phyloP scores from a whole-genome alignment of 2,113 vertebrate species.

The Lagopus leucura region DNA sequence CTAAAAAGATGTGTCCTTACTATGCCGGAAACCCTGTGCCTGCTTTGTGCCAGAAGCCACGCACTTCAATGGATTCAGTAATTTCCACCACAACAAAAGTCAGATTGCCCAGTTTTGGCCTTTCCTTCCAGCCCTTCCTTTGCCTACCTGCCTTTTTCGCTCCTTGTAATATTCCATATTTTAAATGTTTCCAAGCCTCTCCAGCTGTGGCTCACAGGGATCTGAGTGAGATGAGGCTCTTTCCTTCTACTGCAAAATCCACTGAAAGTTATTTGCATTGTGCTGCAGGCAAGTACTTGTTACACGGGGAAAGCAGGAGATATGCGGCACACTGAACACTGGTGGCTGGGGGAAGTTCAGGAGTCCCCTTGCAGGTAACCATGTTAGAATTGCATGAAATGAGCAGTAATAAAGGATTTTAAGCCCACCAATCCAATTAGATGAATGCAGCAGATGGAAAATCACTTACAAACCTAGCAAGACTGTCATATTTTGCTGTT shows the following conservation, averaged over 20 bases:
- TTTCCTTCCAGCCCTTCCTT: neutral
- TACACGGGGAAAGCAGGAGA: neutral
- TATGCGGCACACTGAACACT: accelerated
- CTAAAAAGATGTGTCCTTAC: neutral
- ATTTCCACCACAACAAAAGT: neutral
- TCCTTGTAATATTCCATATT: neutral
- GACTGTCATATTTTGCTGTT: conserved; percentile 41
- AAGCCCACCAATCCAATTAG: conserved; percentile 25
- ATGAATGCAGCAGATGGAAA: conserved; percentile 41
- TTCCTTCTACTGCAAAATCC: neutral
- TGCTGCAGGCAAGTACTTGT: neutral
- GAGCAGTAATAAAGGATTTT: neutral
- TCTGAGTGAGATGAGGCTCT: neutral
- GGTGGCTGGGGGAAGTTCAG: neutral
- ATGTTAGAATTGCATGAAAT: neutral
- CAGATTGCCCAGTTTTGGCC: neutral
- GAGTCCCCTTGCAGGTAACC: neutral
- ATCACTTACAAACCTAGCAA: conserved; percentile 10
- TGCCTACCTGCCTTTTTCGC: neutral
- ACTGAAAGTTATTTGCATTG: neutral
- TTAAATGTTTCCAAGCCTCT: neutral
- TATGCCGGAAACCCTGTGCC: neutral
- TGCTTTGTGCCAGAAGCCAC: neutral
- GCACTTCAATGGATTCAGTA: neutral
- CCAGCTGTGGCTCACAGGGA: neutral